Percentiles rank a stretch among this genome's conserved stretches.
These are phyloP conservation scores for Serilophus lunatus DNA, from an alignment of 2,113 vertebrate genomes.

Conservation along the genomic window DNA sequence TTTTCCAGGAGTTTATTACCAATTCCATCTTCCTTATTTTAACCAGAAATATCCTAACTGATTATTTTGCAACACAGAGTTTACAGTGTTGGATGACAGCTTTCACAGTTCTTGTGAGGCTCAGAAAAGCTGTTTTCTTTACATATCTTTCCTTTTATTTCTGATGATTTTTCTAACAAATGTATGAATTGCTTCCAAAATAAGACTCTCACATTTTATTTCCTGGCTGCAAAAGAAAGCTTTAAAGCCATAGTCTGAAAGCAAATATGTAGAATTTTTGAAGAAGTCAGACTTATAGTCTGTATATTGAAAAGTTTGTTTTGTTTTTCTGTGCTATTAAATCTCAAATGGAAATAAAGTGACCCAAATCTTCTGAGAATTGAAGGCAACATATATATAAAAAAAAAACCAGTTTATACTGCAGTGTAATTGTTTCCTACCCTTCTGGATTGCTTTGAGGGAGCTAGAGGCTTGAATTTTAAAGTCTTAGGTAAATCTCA, in stretches of 20 bases:
- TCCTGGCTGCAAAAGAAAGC: not conserved
- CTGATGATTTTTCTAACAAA: not conserved
- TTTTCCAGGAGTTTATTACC: not conserved
- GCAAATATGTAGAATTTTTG: not conserved
- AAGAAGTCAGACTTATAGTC: not conserved
- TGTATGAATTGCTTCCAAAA: not conserved
- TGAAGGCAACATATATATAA: not conserved
- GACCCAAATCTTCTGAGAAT: not conserved
- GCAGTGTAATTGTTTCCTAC: not conserved
- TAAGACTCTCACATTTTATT: not conserved
- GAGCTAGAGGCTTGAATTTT: constrained; percentile 1
- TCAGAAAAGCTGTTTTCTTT: not conserved
- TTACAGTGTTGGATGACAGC: not conserved
- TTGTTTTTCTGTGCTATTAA: not conserved
- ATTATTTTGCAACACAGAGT: not conserved
- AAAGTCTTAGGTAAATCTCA: not conserved
- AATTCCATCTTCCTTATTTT: not conserved
- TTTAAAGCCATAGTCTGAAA: not conserved
- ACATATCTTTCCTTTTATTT: not conserved
- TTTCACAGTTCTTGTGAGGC: not conserved
- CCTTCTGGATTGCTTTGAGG: not conserved
- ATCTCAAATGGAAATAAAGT: not conserved
- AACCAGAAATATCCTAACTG: not conserved
- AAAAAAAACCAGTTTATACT: not conserved
- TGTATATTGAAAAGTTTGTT: not conserved